These are phyloP conservation scores for Conger conger DNA, from an alignment of 2,113 vertebrate genomes.

Conservation along the genomic window DNA sequence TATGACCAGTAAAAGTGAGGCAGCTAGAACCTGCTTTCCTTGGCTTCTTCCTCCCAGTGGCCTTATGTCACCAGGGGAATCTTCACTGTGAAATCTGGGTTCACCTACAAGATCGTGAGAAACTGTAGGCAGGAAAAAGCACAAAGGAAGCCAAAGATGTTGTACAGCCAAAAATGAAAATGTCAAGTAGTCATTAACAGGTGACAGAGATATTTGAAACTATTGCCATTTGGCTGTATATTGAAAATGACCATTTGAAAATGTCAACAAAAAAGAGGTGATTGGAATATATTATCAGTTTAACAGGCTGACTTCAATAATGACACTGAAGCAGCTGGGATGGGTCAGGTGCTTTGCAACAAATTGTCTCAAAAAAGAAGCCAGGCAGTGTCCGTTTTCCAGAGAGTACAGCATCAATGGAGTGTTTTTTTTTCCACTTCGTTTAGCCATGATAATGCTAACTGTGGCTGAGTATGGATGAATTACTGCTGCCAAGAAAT, in stretches of 20 bases:
- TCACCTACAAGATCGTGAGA: background rate
- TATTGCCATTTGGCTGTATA: background rate
- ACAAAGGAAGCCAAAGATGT: background rate
- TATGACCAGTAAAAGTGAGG: background rate
- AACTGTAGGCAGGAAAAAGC: background rate
- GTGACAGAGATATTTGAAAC: background rate
- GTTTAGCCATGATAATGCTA: background rate
- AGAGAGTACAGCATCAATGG: background rate
- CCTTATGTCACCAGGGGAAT: background rate
- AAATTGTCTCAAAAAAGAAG: background rate
- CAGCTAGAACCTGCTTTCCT: background rate
- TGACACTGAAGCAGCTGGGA: background rate
- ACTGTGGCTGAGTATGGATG: conserved; percentile 58
- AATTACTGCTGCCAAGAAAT: conserved; percentile 44
- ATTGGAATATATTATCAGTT: background rate
- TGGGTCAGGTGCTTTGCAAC: conserved; percentile 8
- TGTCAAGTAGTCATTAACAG: background rate
- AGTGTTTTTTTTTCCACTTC: conserved; percentile 22
- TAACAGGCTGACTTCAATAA: background rate
- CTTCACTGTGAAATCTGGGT: background rate
- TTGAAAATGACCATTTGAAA: background rate
- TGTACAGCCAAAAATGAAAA: background rate
- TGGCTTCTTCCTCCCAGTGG: background rate
- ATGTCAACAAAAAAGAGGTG: background rate
- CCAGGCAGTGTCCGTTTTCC: background rate